These are phyloP conservation scores for Sinosuthora webbiana DNA, from an alignment of 2,113 vertebrate genomes.

Conservation along the genomic window DNA sequence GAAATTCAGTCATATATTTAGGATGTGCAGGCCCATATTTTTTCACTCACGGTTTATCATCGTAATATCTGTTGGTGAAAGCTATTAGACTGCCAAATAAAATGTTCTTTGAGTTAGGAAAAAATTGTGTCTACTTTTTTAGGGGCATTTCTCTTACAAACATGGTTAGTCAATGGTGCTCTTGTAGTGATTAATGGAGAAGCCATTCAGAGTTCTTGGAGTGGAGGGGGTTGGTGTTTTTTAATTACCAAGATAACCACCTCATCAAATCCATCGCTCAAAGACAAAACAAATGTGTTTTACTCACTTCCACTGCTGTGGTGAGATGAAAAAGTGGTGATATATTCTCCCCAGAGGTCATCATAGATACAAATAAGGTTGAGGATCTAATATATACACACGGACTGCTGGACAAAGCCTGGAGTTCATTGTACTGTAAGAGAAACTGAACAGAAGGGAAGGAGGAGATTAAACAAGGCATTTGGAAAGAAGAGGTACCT, in stretches of 20 bases:
- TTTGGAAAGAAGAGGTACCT: neutral
- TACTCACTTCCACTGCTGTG: neutral
- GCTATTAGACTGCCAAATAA: neutral
- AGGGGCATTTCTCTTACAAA: neutral
- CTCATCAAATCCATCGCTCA: neutral
- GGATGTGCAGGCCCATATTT: neutral
- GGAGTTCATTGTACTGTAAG: neutral
- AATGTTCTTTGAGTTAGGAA: neutral
- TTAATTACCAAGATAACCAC: constrained; percentile 21
- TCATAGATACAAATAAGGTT: neutral
- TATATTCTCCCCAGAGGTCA: neutral
- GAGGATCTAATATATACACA: neutral
- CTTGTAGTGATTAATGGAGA: neutral
- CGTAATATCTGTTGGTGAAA: neutral
- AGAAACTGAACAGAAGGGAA: constrained; percentile 23
- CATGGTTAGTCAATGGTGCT: neutral
- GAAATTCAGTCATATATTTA: neutral
- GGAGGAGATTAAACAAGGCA: constrained; percentile 2
- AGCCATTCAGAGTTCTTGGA: neutral
- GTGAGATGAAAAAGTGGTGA: constrained; percentile 44
- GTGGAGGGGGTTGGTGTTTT: neutral
- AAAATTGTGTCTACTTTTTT: neutral
- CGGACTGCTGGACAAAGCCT: neutral
- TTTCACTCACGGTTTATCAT: neutral
- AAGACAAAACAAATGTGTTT: neutral